Evolutionary conservation across 2,888 invertebrate species (phyloP).

Genomic region (Papilio elwesi): DNA sequence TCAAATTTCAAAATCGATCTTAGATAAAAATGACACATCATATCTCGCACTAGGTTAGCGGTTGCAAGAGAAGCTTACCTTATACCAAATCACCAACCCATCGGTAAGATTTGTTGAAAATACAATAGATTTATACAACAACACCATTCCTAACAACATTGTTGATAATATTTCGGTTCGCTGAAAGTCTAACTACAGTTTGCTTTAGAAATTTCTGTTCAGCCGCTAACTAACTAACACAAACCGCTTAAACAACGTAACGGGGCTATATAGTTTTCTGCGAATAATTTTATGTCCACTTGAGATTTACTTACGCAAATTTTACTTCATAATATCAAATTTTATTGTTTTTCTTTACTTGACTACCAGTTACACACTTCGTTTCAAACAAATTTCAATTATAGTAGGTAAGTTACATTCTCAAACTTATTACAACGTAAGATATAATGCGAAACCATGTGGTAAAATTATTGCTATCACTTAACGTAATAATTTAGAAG

Average conservation of each 20-base stretch:
- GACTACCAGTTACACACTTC: too few relatives aligned
- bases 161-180: slow-evolving; percentile 60
- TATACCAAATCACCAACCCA: slow-evolving; percentile 75
- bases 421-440: background rate
- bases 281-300: slow-evolving; percentile 39
- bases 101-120: slow-evolving; percentile 69
- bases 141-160: slow-evolving; percentile 59
- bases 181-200: slow-evolving; percentile 57
- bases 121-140: slow-evolving; percentile 69
- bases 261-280: slow-evolving; percentile 30
- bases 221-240: slow-evolving; percentile 39
- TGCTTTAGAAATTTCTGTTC: slow-evolving; percentile 47
- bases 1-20: slow-evolving; percentile 65
- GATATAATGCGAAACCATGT: slow-evolving; percentile 55
- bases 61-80: slow-evolving; percentile 74
- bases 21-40: slow-evolving; percentile 49
- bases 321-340: too few relatives aligned
- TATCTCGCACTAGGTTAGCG: slow-evolving; percentile 78
- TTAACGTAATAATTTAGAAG: slow-evolving; percentile 73
- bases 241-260: slow-evolving; percentile 41
- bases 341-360: too few relatives aligned
- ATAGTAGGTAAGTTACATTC: background rate
- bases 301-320: too few relatives aligned
- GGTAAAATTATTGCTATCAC: slow-evolving; percentile 57
- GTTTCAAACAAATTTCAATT: too few relatives aligned